Base-by-base conservation (phyloP, 2,888 invertebrate genomes). In the Lithophane semibrunnea region DNA sequence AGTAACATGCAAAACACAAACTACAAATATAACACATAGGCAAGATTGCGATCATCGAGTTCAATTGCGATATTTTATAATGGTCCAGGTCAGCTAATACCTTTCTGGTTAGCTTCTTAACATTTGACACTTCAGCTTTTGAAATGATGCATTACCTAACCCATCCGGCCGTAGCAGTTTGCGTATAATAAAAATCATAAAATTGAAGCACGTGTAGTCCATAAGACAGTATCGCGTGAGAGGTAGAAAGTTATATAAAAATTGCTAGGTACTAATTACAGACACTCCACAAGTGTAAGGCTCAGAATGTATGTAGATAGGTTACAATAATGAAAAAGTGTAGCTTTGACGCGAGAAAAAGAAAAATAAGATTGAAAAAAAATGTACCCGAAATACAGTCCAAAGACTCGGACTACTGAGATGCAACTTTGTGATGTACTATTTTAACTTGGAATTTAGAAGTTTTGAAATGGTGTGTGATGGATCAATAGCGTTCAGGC, bases 11-110 rank as follows among this genome's bases (percentile, higher is more conserved):
- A 95, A 90, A 83, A 93, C 91, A 93, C 91, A 92, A 88, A 93
- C 93, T 94, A 94, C 92, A 88, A 87, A 86, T 87, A 92, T 89
- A 92, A 93, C 91, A 92, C 80, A 90, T 86, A 93, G 92, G 95
- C 96, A 96, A 96, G 96, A 96, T 93, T 96, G 96, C 96, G 96
- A 96, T 96, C 96, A 96, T 96, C 96, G 96, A 92, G 93, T 94
- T 92, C 84, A 90, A 90, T 89, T 90, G 86, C 87, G 88, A 77
- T 71, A 80, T 71, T 66, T 78, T 67, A 49, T 72, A 71, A 70
- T 68, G 70, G 77, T 76, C 77, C 67, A 85, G 72, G 49, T 74
- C 77, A 80, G 82, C 79, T 76, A 66, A 70, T 75, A 77, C 80
- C 73, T 73, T 79, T 79, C 60, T 66, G 72, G 79, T 84, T 84